phyloP scores from a whole-genome alignment of 1,140 invertebrate genomes.

The Protaetia brevitarsis region DNA sequence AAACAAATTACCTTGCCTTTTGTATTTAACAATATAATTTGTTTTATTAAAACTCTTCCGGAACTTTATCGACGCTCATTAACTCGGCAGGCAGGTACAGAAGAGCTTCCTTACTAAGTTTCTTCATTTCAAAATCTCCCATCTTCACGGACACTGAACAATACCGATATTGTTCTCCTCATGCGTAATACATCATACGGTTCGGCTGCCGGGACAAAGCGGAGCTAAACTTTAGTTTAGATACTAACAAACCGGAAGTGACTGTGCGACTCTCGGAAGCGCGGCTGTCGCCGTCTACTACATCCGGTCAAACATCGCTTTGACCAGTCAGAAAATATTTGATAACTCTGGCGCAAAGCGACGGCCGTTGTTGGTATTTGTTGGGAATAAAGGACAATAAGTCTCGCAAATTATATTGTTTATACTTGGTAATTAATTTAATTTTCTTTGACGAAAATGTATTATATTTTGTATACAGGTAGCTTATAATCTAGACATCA shows the following conservation, averaged over 20 bases:
- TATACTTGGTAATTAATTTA: too few species aligned
- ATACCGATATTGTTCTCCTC: conserved; percentile 1
- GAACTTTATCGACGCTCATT: too few species aligned
- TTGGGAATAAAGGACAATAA: not conserved
- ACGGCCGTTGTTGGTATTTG: not conserved
- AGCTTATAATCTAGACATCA: too few species aligned
- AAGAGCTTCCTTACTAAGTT: not conserved
- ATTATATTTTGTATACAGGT: too few species aligned
- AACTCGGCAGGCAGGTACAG: too few species aligned
- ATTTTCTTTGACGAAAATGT: too few species aligned
- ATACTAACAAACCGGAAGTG: conserved; percentile 18
- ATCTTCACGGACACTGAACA: not conserved
- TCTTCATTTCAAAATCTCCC: not conserved
- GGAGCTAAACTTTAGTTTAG: conserved; percentile 14
- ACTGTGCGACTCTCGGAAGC: conserved; percentile 4
- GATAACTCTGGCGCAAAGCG: not conserved
- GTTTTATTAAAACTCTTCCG: too few species aligned
- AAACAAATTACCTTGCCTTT: too few species aligned
- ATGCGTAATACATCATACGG: conserved; percentile 19
- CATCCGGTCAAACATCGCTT: conserved; percentile 16
- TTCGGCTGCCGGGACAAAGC: not conserved
- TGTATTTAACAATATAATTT: too few species aligned
- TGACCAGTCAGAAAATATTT: not conserved
- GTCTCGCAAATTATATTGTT: not conserved
- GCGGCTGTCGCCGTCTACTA: conserved; percentile 21